phyloP scores from a whole-genome alignment of 2,113 vertebrate species.

The Butastur rufipennis region DNA sequence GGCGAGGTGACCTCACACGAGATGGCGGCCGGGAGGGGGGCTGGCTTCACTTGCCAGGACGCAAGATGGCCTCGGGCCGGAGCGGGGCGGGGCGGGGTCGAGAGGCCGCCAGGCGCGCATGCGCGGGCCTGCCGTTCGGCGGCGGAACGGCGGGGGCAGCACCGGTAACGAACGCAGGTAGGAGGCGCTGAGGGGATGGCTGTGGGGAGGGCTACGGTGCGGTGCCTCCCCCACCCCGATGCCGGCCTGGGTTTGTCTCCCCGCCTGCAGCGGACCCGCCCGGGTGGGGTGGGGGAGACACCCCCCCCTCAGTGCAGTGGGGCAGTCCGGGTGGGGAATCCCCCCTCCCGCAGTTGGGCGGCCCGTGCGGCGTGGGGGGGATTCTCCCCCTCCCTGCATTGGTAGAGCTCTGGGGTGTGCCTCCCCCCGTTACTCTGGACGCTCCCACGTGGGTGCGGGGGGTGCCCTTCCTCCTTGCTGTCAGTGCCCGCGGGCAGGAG shows the following conservation, averaged over 20 bases:
- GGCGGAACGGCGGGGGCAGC: background rate
- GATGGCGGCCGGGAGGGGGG: background rate
- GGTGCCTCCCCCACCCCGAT: accelerated
- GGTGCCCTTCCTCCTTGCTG: accelerated
- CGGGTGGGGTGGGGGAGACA: too few relatives aligned
- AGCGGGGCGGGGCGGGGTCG: accelerated
- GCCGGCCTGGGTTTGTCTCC: background rate
- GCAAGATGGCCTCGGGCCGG: background rate
- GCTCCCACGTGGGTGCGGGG: background rate
- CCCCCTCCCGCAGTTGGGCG: too few relatives aligned
- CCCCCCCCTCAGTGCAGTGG: accelerated
- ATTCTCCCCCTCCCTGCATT: accelerated
- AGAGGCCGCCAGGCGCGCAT: accelerated
- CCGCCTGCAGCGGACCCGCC: background rate
- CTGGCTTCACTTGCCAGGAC: background rate
- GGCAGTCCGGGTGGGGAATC: background rate
- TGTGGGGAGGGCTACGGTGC: background rate
- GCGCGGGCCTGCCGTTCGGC: accelerated
- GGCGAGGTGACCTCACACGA: background rate
- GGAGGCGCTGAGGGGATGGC: background rate
- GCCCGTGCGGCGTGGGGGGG: accelerated
- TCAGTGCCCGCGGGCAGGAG: accelerated
- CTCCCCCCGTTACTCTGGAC: accelerated
- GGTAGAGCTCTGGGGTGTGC: accelerated
- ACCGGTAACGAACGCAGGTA: background rate